phyloP scores from a whole-genome alignment of 1,140 invertebrate genomes.

The Drosophila sproati region DNA sequence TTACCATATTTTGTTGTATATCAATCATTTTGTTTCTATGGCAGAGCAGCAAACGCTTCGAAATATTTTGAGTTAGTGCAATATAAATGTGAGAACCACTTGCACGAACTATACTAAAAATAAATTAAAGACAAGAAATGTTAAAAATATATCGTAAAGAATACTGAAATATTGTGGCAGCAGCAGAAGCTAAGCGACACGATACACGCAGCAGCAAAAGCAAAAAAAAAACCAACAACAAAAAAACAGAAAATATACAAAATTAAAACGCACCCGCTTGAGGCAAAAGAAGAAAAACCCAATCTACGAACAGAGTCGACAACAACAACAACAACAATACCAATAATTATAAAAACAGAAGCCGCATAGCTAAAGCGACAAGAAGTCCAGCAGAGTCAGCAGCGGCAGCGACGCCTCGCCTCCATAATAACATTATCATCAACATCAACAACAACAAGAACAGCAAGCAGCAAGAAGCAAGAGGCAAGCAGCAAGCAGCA shows the following conservation, averaged over 20 bases:
- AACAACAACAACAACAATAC: conserved; percentile 25
- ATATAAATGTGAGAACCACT: conserved; percentile 63
- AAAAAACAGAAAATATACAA: conserved; percentile 64
- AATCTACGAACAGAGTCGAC: conserved; percentile 56
- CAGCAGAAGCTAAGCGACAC: conserved; percentile 41
- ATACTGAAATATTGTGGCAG: conserved; percentile 59
- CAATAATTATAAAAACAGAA: conserved; percentile 63
- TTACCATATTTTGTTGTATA: conserved; percentile 16
- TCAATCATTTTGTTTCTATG: conserved; percentile 52
- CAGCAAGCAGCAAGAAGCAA: conserved; percentile 3
- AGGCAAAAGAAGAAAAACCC: conserved; percentile 60
- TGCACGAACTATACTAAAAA: conserved; percentile 67
- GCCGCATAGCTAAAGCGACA: conserved; percentile 61
- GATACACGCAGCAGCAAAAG: conserved; percentile 25
- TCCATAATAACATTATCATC: conserved; percentile 52
- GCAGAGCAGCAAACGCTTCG: conserved; percentile 55
- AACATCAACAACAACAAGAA: conserved; percentile 42
- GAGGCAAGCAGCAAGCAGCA: conserved; percentile 13
- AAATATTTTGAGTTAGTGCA: conserved; percentile 63
- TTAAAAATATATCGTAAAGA: conserved; percentile 70
- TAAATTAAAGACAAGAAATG: conserved; percentile 75
- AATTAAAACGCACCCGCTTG: conserved; percentile 78
- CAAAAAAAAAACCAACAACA: conserved; percentile 8
- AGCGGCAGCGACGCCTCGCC: conserved; percentile 28
- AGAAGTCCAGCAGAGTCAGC: conserved; percentile 49